Conservation (phyloP, 2,888 invertebrate genomes). For the Phortica magna region DNA sequence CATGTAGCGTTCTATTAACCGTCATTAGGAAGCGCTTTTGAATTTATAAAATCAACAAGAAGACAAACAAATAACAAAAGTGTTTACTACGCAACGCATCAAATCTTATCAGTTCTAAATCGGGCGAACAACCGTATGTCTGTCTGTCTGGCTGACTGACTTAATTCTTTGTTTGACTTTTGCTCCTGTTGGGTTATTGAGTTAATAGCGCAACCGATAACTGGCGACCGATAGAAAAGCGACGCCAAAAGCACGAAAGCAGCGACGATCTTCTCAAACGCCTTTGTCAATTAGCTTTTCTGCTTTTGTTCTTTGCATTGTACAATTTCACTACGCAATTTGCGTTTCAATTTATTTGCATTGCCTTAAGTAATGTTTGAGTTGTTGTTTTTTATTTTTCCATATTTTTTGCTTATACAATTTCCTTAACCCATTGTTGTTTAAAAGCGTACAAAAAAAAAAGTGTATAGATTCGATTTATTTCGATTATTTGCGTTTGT, state of each 20-base stretch:
- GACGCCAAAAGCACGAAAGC: not conserved
- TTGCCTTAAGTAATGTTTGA: not conserved
- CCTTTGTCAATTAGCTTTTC: slow-evolving; percentile 42
- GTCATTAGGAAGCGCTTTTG: slow-evolving; percentile 15
- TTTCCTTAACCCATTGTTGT: too few species aligned
- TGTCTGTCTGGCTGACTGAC: too few species aligned
- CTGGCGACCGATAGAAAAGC: slow-evolving; percentile 52
- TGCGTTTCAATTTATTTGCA: slow-evolving; percentile 9
- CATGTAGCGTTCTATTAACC: not conserved
- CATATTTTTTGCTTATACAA: not conserved
- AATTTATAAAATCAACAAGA: slow-evolving; percentile 9
- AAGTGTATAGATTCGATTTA: not conserved
- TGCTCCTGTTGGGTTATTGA: not conserved
- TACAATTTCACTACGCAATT: not conserved
- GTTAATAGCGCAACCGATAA: too few species aligned
- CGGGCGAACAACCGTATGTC: not conserved
- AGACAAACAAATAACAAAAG: not conserved
- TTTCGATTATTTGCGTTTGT: not conserved
- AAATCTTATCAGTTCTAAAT: slow-evolving; percentile 14
- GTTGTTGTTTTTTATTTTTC: not conserved
- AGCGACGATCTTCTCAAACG: not conserved
- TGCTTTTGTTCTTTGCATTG: slow-evolving; percentile 6
- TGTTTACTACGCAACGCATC: not conserved
- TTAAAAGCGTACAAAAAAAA: too few species aligned
- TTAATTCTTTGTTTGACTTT: not conserved